These are phyloP conservation scores for Trachelus iudaicus DNA, from an alignment of 2,888 invertebrate genomes.

Conservation along the genomic window DNA sequence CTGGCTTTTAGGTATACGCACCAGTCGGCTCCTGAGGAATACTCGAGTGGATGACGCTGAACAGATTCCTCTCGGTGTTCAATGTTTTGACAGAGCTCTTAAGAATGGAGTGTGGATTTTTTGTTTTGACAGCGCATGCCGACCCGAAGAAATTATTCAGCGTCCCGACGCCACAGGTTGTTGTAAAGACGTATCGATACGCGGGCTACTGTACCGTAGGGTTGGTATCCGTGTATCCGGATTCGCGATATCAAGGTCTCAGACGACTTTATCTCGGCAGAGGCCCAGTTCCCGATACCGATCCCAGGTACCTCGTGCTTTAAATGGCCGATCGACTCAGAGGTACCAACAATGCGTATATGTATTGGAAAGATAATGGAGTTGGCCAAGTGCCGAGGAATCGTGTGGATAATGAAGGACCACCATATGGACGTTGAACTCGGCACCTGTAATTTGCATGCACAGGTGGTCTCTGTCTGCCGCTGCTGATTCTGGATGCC, in stretches of 20 bases:
- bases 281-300: no score
- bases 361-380: background rate
- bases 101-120: background rate
- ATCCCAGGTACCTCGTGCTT: no score
- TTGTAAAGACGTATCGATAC: no score
- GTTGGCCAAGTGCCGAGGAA: slow-evolving; percentile 12
- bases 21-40: background rate
- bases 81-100: background rate
- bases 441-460: slow-evolving; percentile 48
- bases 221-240: no score
- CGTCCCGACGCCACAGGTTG: background rate
- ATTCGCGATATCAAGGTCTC: no score
- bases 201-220: no score
- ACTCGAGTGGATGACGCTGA: background rate
- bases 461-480: slow-evolving; percentile 43
- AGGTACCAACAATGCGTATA: background rate
- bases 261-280: no score
- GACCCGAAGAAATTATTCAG: background rate
- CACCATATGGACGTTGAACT: slow-evolving; percentile 36
- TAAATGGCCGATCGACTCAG: background rate
- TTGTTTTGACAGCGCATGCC: background rate
- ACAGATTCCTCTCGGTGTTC: background rate
- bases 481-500: background rate
- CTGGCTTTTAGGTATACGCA: background rate
- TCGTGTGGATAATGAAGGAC: slow-evolving; percentile 49